Conservation (phyloP, 1,140 invertebrate species). For the Maniola jurtina region DNA sequence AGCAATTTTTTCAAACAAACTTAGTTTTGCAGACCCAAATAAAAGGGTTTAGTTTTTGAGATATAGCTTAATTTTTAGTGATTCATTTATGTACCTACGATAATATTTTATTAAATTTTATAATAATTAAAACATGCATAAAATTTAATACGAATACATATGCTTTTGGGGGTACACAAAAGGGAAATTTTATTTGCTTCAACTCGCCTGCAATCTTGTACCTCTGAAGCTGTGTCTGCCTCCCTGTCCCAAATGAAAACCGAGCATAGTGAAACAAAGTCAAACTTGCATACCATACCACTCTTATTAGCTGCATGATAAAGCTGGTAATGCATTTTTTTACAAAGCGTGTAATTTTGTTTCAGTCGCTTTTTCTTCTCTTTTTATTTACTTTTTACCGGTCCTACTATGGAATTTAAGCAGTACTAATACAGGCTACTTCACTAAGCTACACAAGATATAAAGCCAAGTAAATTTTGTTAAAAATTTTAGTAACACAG, state of each 20-base stretch:
- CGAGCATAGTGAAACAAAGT: constrained; percentile 15
- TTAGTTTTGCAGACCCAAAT: too few relatives aligned
- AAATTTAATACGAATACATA: neutral
- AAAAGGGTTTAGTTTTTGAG: too few relatives aligned
- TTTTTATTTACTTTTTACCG: constrained; percentile 14
- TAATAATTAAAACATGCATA: too few relatives aligned
- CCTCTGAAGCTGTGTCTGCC: constrained; percentile 59
- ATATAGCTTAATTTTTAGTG: too few relatives aligned
- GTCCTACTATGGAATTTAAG: neutral
- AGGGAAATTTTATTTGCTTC: constrained; percentile 66
- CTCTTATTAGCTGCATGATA: neutral
- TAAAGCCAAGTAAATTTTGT: constrained; percentile 4
- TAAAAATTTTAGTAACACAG: neutral
- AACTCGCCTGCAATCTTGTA: constrained; percentile 70
- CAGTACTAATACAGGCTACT: constrained; percentile 10
- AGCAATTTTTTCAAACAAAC: too few relatives aligned
- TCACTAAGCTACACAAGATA: constrained; percentile 11
- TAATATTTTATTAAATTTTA: too few relatives aligned
- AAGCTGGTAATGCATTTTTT: neutral
- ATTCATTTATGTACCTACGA: too few relatives aligned
- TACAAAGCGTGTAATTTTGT: neutral
- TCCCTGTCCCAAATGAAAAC: constrained; percentile 32
- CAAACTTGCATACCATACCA: constrained; percentile 4
- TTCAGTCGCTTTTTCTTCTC: constrained; percentile 15
- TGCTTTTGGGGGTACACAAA: constrained; percentile 31